These are phyloP conservation scores for Montipora cactus DNA, from an alignment of 64 coral and sea anemone genomes.

Conservation along the genomic window DNA sequence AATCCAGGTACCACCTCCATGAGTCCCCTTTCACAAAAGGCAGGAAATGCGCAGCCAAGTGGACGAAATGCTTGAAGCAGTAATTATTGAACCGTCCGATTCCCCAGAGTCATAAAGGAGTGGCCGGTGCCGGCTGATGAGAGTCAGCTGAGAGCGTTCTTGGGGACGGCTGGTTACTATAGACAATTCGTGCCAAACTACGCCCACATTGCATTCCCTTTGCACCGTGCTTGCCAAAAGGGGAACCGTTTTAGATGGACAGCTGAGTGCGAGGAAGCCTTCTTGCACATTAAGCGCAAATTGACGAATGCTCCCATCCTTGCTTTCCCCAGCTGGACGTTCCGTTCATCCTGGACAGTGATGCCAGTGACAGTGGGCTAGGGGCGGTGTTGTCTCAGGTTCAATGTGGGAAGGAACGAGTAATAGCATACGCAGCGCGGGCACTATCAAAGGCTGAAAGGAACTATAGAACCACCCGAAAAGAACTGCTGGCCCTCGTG, in stretches of 20 bases:
- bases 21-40: neutral
- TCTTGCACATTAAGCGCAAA: constrained; percentile 2
- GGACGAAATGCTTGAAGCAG: constrained; percentile 13
- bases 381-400: constrained; percentile 69
- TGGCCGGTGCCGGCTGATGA: constrained; percentile 41
- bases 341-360: constrained; percentile 25
- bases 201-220: no score
- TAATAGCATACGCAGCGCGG: constrained; percentile 40
- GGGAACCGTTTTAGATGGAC: constrained; percentile 40
- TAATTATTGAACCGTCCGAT: constrained; percentile 8
- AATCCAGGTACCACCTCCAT: neutral
- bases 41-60: neutral
- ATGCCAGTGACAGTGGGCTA: constrained; percentile 61
- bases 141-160: neutral
- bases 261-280: constrained; percentile 39
- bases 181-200: no score
- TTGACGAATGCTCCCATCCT: constrained; percentile 20
- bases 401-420: constrained; percentile 36
- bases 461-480: constrained; percentile 54
- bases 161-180: no score
- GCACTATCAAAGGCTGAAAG: constrained; percentile 47
- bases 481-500: constrained; percentile 52
- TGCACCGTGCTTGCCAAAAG: no score
- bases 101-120: constrained; percentile 38
- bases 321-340: constrained; percentile 29